Conservation (phyloP, 1,140 invertebrate genomes). For the Drosophila sturtevanti region DNA sequence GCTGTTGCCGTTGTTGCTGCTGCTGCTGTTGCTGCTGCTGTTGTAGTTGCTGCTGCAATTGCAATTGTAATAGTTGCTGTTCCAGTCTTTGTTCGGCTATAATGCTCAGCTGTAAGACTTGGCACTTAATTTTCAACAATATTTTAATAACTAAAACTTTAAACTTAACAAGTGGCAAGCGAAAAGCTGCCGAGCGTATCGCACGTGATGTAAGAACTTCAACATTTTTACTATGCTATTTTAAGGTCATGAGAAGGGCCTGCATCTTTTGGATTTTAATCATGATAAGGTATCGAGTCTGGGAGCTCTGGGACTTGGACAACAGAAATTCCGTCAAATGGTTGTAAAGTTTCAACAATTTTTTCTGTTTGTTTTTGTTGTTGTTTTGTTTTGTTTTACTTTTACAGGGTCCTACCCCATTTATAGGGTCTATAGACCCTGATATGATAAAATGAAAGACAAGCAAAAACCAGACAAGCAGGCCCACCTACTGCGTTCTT, state of each 20-base stretch:
- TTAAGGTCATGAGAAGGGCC: constrained; percentile 49
- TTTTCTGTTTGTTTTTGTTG: background rate
- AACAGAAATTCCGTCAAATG: constrained; percentile 5
- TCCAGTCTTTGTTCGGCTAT: constrained; percentile 3
- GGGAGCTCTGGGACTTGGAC: constrained; percentile 7
- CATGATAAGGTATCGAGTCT: too few relatives aligned
- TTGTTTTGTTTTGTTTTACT: background rate
- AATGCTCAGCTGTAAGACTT: constrained; percentile 32
- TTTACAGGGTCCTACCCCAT: background rate
- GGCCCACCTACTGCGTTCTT: background rate
- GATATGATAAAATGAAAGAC: constrained; percentile 3
- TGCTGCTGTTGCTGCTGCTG: constrained; percentile 3
- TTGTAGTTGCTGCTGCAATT: constrained; percentile 22
- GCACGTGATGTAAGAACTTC: constrained; percentile 40
- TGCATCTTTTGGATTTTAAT: background rate
- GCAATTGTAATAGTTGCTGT: background rate
- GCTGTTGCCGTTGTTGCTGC: background rate
- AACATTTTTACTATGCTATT: constrained; percentile 21
- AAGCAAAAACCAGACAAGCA: background rate
- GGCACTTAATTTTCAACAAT: constrained; percentile 24
- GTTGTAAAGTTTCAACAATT: background rate
- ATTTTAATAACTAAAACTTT: constrained; percentile 4
- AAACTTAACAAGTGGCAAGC: constrained; percentile 4
- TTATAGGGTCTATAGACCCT: background rate
- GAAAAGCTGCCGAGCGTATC: constrained; percentile 46